phyloP scores from a whole-genome alignment of 2,113 vertebrate species.

The Notarius quadriscutis region DNA sequence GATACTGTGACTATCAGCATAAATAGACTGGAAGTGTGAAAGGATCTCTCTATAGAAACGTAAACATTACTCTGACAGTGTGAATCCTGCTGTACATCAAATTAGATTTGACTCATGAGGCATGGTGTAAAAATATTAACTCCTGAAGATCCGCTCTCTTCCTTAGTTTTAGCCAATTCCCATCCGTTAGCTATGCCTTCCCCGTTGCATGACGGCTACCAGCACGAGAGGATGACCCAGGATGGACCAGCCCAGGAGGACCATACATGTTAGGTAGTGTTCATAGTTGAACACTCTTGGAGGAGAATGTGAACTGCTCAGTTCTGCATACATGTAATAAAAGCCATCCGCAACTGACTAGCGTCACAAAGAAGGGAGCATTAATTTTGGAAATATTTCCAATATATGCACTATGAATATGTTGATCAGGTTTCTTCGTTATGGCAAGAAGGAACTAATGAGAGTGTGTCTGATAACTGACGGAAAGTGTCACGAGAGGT shows the following conservation, averaged over 20 bases:
- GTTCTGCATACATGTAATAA: background rate
- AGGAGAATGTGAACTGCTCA: background rate
- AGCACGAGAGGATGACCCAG: too few species aligned
- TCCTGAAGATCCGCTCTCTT: background rate
- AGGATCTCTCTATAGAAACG: background rate
- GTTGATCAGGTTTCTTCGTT: background rate
- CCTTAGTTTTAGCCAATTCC: background rate
- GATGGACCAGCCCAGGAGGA: too few species aligned
- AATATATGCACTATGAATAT: slow-evolving; percentile 15
- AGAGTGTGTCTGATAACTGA: slow-evolving; percentile 14
- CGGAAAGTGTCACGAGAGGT: background rate
- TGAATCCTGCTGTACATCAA: background rate
- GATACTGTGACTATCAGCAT: background rate
- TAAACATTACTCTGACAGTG: background rate
- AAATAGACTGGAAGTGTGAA: slow-evolving; percentile 1
- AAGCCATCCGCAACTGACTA: background rate
- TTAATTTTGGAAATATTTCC: background rate
- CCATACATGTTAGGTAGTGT: background rate
- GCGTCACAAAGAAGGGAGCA: background rate
- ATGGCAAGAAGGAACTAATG: background rate
- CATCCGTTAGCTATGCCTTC: background rate
- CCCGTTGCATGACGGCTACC: background rate
- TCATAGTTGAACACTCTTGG: background rate
- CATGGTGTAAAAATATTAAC: background rate
- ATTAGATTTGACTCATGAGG: background rate